phyloP scores from a whole-genome alignment of 2,888 invertebrate genomes.

The Bedellia somnulentella region DNA sequence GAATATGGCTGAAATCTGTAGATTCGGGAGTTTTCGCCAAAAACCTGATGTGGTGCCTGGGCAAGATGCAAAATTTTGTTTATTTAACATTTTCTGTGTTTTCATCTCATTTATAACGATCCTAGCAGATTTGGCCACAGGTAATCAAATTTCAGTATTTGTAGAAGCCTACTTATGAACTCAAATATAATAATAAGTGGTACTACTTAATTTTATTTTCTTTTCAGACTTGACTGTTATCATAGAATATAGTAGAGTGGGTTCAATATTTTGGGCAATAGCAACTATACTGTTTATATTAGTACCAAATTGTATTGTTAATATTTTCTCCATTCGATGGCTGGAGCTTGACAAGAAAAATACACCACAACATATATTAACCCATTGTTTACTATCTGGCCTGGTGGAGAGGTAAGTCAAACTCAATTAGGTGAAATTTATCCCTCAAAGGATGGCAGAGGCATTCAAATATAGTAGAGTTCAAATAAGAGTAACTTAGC shows the following conservation, averaged over 20 bases:
- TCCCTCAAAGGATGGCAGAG: too few relatives aligned
- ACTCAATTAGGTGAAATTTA: constrained; percentile 3
- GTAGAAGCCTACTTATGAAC: constrained; percentile 5
- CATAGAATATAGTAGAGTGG: constrained; percentile 58
- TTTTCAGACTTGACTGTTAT: constrained; percentile 60
- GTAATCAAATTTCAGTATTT: constrained; percentile 23
- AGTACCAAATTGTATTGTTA: constrained; percentile 58
- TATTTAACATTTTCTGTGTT: constrained; percentile 53
- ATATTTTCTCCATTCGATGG: constrained; percentile 65
- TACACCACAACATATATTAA: constrained; percentile 50
- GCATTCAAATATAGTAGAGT: too few relatives aligned
- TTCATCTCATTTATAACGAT: constrained; percentile 61
- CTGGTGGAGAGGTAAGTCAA: constrained; percentile 55
- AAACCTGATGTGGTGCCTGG: constrained; percentile 29
- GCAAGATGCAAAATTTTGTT: constrained; percentile 49
- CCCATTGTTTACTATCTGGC: constrained; percentile 57
- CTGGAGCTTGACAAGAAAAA: constrained; percentile 47
- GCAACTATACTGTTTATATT: constrained; percentile 56
- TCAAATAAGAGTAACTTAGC: too few relatives aligned
- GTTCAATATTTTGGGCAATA: constrained; percentile 56
- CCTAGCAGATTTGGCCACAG: constrained; percentile 61
- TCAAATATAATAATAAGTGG: constrained; percentile 6
- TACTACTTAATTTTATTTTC: constrained; percentile 1
- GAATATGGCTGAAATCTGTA: constrained; percentile 47
- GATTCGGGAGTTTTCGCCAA: constrained; percentile 28